Percentiles rank a stretch among this genome's conserved stretches.
These are phyloP conservation scores for Labrus mixtus DNA, from an alignment of 2,113 vertebrate species.

Conservation along the genomic window DNA sequence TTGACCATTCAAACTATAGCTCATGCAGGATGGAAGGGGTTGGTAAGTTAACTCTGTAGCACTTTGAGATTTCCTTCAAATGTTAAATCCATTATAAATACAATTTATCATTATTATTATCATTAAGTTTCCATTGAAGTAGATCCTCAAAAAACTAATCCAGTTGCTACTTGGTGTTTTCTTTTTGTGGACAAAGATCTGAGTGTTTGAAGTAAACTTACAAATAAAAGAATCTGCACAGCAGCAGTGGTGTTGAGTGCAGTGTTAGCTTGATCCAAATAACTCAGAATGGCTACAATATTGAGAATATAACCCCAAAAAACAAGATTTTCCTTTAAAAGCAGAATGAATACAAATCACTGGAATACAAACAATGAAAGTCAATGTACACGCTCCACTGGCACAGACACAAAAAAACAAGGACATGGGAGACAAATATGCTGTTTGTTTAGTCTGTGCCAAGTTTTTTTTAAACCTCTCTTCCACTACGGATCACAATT, in stretches of 20 bases:
- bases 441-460: slow-evolving; percentile 18
- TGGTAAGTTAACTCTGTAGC: too few relatives aligned
- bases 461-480: slow-evolving; percentile 8
- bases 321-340: slow-evolving; percentile 9
- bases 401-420: slow-evolving; percentile 20
- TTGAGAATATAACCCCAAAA: neutral
- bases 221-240: neutral
- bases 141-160: neutral
- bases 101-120: too few relatives aligned
- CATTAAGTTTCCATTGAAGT: neutral
- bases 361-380: neutral
- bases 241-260: neutral
- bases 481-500: slow-evolving; percentile 20
- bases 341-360: slow-evolving; percentile 4
- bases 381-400: slow-evolving; percentile 12
- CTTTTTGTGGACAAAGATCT: neutral
- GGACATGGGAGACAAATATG: slow-evolving; percentile 28
- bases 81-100: too few relatives aligned
- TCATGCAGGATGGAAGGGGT: too few relatives aligned
- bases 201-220: neutral
- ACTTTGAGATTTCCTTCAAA: too few relatives aligned
- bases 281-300: neutral
- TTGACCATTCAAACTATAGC: too few relatives aligned
- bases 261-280: neutral
- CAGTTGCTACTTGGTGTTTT: neutral